These are phyloP conservation scores for Nasua narica DNA, from an alignment of 2,797 vertebrate genomes.

Conservation along the genomic window DNA sequence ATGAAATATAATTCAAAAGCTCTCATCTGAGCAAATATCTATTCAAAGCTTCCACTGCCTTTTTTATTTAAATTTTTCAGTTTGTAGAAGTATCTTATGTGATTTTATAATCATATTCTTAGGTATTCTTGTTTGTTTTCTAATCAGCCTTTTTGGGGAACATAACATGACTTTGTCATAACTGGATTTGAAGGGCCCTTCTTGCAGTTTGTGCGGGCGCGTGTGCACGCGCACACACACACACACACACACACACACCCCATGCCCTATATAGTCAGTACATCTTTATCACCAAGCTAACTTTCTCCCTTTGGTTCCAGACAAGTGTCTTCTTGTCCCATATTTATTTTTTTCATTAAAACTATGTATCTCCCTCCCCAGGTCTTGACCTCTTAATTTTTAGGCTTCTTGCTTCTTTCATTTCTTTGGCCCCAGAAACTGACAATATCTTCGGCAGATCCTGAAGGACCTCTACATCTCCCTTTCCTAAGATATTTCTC, in stretches of 20 bases:
- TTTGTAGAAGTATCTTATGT: neutral
- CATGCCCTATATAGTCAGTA: neutral
- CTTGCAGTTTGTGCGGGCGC: too few species aligned
- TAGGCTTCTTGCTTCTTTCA: neutral
- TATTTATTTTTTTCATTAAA: neutral
- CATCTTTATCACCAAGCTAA: neutral
- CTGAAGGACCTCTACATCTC: neutral
- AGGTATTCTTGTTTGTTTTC: constrained; percentile 16
- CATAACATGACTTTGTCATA: neutral
- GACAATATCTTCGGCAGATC: neutral
- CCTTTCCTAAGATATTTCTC: neutral
- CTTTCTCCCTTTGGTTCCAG: neutral
- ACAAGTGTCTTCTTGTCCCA: constrained; percentile 9
- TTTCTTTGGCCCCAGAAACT: neutral
- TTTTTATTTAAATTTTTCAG: neutral
- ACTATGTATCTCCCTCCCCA: neutral
- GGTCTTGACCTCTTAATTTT: neutral
- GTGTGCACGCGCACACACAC: neutral
- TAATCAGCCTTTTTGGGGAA: neutral
- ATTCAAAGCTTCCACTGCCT: neutral
- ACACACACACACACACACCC: neutral
- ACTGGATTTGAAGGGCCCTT: neutral
- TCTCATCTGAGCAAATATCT: neutral
- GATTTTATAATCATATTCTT: neutral
- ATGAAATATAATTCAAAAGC: constrained; percentile 13